Evolutionary conservation across 1,140 invertebrate genomes (phyloP), one percentile per base, ranked within the genome.

Genomic region (Lepidostoma basale): DNA sequence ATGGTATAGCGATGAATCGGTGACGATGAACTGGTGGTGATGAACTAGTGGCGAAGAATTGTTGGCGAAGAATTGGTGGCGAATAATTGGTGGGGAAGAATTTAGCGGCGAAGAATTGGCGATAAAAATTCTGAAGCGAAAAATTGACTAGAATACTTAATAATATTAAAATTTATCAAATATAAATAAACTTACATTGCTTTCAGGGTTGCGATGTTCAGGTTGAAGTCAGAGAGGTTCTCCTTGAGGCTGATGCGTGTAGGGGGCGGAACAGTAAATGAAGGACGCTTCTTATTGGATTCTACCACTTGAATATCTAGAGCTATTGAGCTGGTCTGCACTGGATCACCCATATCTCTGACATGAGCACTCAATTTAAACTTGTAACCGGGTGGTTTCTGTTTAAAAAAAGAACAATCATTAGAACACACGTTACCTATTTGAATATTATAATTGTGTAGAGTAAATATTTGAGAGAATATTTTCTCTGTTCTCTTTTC

Each of bases 261-360:
- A 45, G 79, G 72, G 10, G 85, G 85, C 60, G 85, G 80, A 65
- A 85, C 81, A 45, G 86, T 83, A 74, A 92, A 92, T 36, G 82
- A 85, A 45, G 95, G 95, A 39, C 93, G 89, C 79, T 95, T 94
- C 78, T 94, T 95, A 75, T 92, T 89, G 1, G 93, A 93, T 75
- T 93, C 92, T 0, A 95, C 92, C 16, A 96, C 92, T 67, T 88
- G 85, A 69, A 97, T 92, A 68, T 90, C 86, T 67, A 96, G 84
- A 75, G 90, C 88, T 59, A 92, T 93, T 42, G 84, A 83, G 70
- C 87, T 87, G 67, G 84, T 81, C 75, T 87, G 84, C 3, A 86
- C 84, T 39, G 79, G 81, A 69, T 83, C 79, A 5, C 93, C 93
- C 74, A 88, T 86, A 79, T 97, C 95, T 26, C 84, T 85, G 1